Evolutionary conservation across 2,888 invertebrate genomes (phyloP).

Genomic region (Metalampra italica): DNA sequence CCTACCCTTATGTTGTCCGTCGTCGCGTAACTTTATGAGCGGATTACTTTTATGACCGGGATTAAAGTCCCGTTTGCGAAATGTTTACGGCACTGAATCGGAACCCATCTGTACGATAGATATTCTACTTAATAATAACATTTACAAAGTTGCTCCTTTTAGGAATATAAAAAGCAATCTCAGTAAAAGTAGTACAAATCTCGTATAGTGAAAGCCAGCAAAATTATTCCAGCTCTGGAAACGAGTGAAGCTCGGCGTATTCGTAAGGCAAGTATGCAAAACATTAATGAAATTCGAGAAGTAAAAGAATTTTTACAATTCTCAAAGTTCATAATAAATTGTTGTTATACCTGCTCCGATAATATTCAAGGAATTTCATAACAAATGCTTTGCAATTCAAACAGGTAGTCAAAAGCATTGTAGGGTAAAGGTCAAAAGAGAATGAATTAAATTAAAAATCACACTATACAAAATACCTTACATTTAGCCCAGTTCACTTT

Average conservation of each 20-base stretch:
- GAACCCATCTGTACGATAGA: conserved; percentile 43
- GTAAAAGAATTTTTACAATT: conserved; percentile 31
- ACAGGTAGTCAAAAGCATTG: conserved; percentile 33
- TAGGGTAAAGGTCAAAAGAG: conserved; percentile 30
- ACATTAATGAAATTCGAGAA: conserved; percentile 25
- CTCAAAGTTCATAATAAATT: conserved; percentile 47
- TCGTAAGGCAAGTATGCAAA: conserved; percentile 14
- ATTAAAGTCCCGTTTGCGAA: conserved; percentile 73
- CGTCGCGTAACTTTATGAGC: conserved; percentile 75
- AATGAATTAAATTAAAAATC: conserved; percentile 19
- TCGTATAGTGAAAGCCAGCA: conserved; percentile 1
- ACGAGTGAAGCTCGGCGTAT: conserved; percentile 6
- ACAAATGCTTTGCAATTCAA: conserved; percentile 46
- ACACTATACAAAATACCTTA: background rate
- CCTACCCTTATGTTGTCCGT: conserved; percentile 76
- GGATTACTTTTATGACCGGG: conserved; percentile 76
- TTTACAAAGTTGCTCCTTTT: background rate
- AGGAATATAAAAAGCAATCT: background rate
- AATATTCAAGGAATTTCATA: conserved; percentile 53
- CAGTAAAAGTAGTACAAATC: background rate
- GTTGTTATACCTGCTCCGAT: conserved; percentile 37
- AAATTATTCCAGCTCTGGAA: conserved; percentile 2
- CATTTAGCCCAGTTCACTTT: too few species aligned
- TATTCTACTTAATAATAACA: conserved; percentile 16
- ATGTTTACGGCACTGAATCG: conserved; percentile 68